Evolutionary conservation across 2,797 vertebrate species (phyloP).

Genomic region (Scyliorhinus canicula): DNA sequence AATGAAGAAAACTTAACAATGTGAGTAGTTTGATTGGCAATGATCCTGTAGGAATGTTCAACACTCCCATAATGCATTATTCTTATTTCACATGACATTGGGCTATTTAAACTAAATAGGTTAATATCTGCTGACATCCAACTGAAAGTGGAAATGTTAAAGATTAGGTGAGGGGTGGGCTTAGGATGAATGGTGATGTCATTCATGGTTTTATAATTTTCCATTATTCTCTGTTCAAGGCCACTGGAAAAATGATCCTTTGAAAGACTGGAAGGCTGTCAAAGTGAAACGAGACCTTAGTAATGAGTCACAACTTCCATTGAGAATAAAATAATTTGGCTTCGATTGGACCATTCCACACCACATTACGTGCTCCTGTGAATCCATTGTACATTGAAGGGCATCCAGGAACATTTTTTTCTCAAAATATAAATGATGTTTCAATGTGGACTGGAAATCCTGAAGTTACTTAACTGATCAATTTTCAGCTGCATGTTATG

Average conservation of each 20-base stretch:
- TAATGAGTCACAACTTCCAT: background rate
- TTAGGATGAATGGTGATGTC: no score
- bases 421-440: background rate
- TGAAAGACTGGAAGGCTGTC: background rate
- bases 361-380: background rate
- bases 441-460: no score
- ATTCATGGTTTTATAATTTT: background rate
- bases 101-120: background rate
- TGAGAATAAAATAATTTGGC: background rate
- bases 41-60: no score
- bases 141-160: background rate
- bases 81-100: background rate
- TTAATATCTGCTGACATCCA: background rate
- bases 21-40: background rate
- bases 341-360: background rate
- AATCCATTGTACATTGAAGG: background rate
- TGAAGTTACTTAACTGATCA: no score
- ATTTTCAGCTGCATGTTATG: no score
- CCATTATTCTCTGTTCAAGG: no score
- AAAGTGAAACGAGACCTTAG: background rate
- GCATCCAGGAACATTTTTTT: background rate
- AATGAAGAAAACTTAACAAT: background rate
- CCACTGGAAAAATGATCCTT: background rate
- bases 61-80: background rate
- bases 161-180: no score